Evolutionary conservation across 1,140 invertebrate genomes (phyloP), one percentile per base, ranked within the genome.

Genomic region (Drosophila navojoa): DNA sequence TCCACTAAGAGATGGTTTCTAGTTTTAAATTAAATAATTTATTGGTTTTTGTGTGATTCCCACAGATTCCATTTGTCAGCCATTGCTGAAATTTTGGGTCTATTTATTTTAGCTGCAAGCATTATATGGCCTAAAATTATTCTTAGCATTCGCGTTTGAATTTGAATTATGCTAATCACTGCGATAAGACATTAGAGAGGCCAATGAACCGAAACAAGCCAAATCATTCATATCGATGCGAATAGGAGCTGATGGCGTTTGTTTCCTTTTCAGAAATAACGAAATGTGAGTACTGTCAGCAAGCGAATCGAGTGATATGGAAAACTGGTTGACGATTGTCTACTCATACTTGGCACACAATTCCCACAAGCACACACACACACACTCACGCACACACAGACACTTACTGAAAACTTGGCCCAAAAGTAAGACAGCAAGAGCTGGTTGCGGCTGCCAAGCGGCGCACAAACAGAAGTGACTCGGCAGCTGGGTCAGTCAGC

Each of bases 181-280:
- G 63, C 71, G 75, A 81, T 76, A 81, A 79, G 71, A 59, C 53
- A 79, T 87, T 87, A 68, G 79, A 74, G 57, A 67, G 82, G 79
- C 66, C 82, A 86, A 82, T 82, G 84, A 86, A 86, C 84, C 66
- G 84, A 69, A 87, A 71, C 25, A 64, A 89, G 77, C 84, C 74
- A 82, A 81, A 87, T 87, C 72, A 86, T 79, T 86, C 82, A 82
- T 86, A 77, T 15, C 13, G 25, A 7, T 15, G 42, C 42, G n/a
- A 47, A 45, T 19, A 19, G 2, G 58, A 32, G 29, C 29, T 32
- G 13, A 22, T 38, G 35, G 44, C 59, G 45, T 47, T 29, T 45
- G 44, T 60, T 60, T 60, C 13, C 27, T 54, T 53, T 45, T 4
- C 16, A 19, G 15, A 42, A 11, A n/a, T 19, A 42, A 57, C 54